Conservation (phyloP, 1,140 invertebrate species). For the Camponotus floridanus region DNA sequence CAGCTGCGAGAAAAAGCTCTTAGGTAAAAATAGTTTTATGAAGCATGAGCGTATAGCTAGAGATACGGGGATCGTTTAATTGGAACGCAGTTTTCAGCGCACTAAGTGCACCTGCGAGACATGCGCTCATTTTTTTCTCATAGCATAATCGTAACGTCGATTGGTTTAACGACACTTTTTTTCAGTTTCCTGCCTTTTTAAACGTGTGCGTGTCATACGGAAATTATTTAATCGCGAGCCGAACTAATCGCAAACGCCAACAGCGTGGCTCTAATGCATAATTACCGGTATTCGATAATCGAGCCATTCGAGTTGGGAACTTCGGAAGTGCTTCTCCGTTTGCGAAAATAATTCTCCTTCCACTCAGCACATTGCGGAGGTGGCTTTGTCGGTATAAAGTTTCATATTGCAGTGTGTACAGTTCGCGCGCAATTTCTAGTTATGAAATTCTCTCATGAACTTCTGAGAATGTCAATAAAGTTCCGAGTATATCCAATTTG, state of each 20-base stretch:
- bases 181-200: not conserved
- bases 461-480: constrained; percentile 53
- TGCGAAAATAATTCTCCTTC: constrained; percentile 50
- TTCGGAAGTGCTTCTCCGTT: constrained; percentile 17
- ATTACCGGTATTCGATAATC: constrained; percentile 46
- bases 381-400: constrained; percentile 50
- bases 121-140: constrained; percentile 13
- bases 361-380: constrained; percentile 12
- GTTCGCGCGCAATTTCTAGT: constrained; percentile 44
- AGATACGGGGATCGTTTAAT: constrained; percentile 59
- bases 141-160: not conserved
- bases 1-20: constrained; percentile 32
- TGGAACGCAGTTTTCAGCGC: constrained; percentile 53
- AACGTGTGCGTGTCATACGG: constrained; percentile 6
- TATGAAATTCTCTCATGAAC: constrained; percentile 50
- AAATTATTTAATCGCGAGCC: constrained; percentile 21
- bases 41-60: constrained; percentile 27
- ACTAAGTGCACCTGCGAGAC: constrained; percentile 54
- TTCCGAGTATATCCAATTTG: constrained; percentile 11
- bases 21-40: constrained; percentile 39
- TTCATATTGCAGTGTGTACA: constrained; percentile 56
- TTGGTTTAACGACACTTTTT: constrained; percentile 37
- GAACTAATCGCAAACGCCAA: constrained; percentile 21
- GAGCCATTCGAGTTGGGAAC: constrained; percentile 47
- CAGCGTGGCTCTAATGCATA: constrained; percentile 25